Evolutionary conservation across 2,113 vertebrate species (phyloP).

Genomic region (Puntigrus tetrazona): DNA sequence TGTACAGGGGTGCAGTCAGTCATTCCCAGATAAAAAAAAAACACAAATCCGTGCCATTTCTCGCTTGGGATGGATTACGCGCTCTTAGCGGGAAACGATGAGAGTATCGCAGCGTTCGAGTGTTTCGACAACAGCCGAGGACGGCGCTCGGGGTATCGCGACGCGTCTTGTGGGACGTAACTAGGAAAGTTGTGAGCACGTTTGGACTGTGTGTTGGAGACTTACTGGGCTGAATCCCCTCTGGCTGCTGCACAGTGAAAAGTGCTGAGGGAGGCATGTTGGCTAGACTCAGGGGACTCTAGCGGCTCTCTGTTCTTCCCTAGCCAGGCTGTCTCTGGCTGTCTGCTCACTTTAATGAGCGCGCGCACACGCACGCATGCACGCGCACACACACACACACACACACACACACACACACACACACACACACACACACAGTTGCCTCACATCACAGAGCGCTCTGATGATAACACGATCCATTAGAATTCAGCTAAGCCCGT

Average conservation of each 20-base stretch:
- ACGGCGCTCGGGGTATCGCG: not conserved
- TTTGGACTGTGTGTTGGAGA: not conserved
- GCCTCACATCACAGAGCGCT: constrained; percentile 29
- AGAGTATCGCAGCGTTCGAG: not conserved
- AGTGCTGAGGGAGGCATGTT: constrained; percentile 61
- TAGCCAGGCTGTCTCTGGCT: constrained; percentile 35
- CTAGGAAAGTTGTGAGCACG: constrained; percentile 2
- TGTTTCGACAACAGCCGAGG: not conserved
- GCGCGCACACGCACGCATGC: too few relatives aligned
- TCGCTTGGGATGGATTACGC: constrained; percentile 16
- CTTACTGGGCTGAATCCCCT: constrained; percentile 7
- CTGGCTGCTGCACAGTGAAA: constrained; percentile 43
- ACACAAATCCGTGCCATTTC: not conserved
- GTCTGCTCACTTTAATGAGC: constrained; percentile 50
- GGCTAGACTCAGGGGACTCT: constrained; percentile 55
- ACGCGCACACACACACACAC: constrained; percentile 17
- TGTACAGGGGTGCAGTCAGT: constrained; percentile 52
- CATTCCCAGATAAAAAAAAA: constrained; percentile 71
- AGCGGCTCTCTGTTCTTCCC: constrained; percentile 19
- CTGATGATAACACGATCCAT: constrained; percentile 36
- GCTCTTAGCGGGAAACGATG: not conserved
- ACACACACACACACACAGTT: constrained; percentile 16
- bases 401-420: constrained; percentile 20
- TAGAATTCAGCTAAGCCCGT: constrained; percentile 19
- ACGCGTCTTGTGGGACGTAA: not conserved